Evolutionary conservation across 92 coral and sea anemone genomes (phyloP).

Genomic region (Epizoanthus illoricatus): DNA sequence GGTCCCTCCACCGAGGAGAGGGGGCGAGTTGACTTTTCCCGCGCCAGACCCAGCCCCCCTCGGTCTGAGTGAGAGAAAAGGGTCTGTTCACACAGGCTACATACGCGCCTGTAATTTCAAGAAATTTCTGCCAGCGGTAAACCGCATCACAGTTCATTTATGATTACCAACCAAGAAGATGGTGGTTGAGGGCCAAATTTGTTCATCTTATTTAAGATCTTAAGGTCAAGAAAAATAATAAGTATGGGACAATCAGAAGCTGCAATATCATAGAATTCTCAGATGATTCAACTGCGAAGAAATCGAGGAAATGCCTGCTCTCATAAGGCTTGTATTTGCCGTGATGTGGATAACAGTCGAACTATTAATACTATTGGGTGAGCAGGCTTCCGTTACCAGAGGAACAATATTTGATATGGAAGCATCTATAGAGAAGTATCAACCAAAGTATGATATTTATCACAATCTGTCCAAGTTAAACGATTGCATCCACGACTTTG

Average conservation of each 20-base stretch:
- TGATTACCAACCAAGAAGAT: too few species aligned
- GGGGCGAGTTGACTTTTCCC: too few species aligned
- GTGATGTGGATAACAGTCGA: background rate
- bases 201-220: background rate
- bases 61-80: too few species aligned
- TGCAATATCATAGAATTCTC: background rate
- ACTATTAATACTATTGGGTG: constrained; percentile 1
- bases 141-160: background rate
- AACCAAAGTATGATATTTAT: constrained; percentile 68
- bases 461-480: constrained; percentile 74
- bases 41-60: too few species aligned
- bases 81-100: too few species aligned
- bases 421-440: constrained; percentile 57
- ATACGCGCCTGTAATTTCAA: background rate
- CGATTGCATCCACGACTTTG: constrained; percentile 70
- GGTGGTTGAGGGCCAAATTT: background rate
- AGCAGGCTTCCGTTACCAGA: constrained; percentile 47
- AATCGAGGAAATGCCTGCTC: constrained; percentile 23
- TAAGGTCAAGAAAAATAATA: background rate
- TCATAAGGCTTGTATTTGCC: background rate
- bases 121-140: background rate
- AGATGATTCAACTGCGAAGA: constrained; percentile 18
- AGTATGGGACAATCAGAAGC: too few species aligned
- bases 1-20: too few species aligned
- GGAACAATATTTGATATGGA: constrained; percentile 62